Base-by-base conservation (phyloP, 2,888 invertebrate species). In the Hoplodrina ambigua region DNA sequence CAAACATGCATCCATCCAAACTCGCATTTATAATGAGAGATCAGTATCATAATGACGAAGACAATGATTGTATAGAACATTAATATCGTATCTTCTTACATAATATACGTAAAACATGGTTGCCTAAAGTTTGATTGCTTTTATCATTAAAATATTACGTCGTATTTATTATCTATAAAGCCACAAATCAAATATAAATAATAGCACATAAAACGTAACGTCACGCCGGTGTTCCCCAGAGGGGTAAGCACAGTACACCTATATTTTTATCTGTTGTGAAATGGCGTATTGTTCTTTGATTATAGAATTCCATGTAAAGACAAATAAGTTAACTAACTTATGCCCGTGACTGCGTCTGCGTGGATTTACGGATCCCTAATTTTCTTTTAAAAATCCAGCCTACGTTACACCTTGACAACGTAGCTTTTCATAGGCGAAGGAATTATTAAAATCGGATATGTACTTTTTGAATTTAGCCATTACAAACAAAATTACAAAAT, bases 91-190 rank as follows among this genome's bases (percentile, higher is more conserved):
- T 76, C 37, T 46, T 30, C 37, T 46, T 30, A 46, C 46, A 46
- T 46, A 54, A 58, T 25, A 37, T n/a, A 57, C 30, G 20, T 52
- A 15, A 56, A 49, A 65, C 50, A 20, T 37, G n/a, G 19, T 30
- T 69, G 11, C 49, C 50, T 20, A 30, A 57, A 63, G 33, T 46
- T n/a, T 44, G 13, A 76, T 70, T 53, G 62, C 44, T 70, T 61
- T 57, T 55, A 49, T 59, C 41, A 69, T 69, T 55, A 53, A 55
- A 52, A 49, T 59, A 55, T 46, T 74, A 62, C 54, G 54, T 52
- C 61, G n/a, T 15, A 53, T 73, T 55, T 52, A 20, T 55, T 52
- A 69, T 63, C 25, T 62, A 3, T 44, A 44, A 20, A 53, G 8
- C 20, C 13, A 57, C 19, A 61, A 69, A 52, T 56, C 37, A 25